Evolutionary conservation across 2,113 vertebrate genomes (phyloP), one percentile per base, ranked within the genome.

Genomic region (Pseudopipra pipra): DNA sequence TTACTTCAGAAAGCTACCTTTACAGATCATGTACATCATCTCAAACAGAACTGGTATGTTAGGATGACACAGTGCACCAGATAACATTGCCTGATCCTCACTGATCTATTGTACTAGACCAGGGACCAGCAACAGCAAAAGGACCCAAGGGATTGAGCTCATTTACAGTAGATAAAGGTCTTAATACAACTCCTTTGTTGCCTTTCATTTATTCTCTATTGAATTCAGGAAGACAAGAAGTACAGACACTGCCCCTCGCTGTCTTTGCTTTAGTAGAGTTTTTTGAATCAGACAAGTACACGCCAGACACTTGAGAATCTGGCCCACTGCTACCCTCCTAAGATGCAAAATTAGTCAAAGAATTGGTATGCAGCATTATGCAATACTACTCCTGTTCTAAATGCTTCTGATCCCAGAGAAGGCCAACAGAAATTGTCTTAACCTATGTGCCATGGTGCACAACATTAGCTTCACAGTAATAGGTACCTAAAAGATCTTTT

Each of bases 11-110:
- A 72, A 82, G 27, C 43, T 51, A n/a, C 44, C 44, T 61, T 82
- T 65, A 76, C 19, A 68, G 63, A 79, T 33, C 25, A 72, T 0
- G 4, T 31, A 47, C 9, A 35, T 0, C 0, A 11, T 47, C 67
- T 61, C 58, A 71, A 82, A 89, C 6, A 61, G 30, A 61, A 59
- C 20, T 9, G 39, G 25, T 41, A 33, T 9, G 12, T 61, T 30
- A 61, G 80, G 58, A 70, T 52, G 33, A 59, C 43, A 52, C 37
- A 44, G 54, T 12, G 54, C 41, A 73, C 27, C 13, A 59, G 71
- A 39, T 30, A 93, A 56, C 47, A 56, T 0, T 83, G n/a, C 24
- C 46, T 25, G 35, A 83, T 65, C 33, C 39, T 46, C 51, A 65
- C n/a, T 70, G 47, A 70, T 35, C 65, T 70, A 8, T 24, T 52